Evolutionary conservation across 2,113 vertebrate species (phyloP).

Genomic region (Bungarus multicinctus): DNA sequence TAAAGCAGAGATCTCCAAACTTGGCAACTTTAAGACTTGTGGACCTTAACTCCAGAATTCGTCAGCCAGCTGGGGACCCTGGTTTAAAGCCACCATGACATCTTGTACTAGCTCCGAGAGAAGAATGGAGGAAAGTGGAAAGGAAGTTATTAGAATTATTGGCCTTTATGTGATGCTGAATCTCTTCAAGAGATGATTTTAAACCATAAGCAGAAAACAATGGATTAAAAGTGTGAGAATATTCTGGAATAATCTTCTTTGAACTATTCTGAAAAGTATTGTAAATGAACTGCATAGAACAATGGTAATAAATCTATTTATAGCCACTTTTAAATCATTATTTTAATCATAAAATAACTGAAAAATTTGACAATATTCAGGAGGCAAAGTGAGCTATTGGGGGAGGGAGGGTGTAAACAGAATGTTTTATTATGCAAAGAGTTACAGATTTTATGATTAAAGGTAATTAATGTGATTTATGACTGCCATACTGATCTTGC

Average conservation of each 20-base stretch:
- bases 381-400: background rate
- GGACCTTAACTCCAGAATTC: too few relatives aligned
- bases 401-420: background rate
- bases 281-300: slow-evolving; percentile 3
- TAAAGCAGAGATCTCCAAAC: background rate
- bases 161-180: background rate
- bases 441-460: background rate
- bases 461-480: too few relatives aligned
- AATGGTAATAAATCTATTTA: background rate
- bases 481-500: too few relatives aligned
- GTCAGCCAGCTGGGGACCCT: too few relatives aligned
- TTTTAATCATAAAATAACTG: background rate
- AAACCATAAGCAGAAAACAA: slow-evolving; percentile 24
- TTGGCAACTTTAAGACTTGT: too few relatives aligned
- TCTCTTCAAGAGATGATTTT: background rate
- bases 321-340: slow-evolving; percentile 6
- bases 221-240: slow-evolving; percentile 2
- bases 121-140: slow-evolving; percentile 1
- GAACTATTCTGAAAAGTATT: background rate
- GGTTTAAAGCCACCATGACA: background rate
- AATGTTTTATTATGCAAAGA: background rate
- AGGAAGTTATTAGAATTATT: background rate
- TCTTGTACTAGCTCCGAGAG: background rate
- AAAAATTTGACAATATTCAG: background rate
- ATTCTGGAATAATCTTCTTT: slow-evolving; percentile 15